Percentiles rank a stretch among this genome's conserved stretches.
Evolutionary conservation across 2,888 invertebrate species (phyloP).

Genomic region (Nephrocerus scutellatus): DNA sequence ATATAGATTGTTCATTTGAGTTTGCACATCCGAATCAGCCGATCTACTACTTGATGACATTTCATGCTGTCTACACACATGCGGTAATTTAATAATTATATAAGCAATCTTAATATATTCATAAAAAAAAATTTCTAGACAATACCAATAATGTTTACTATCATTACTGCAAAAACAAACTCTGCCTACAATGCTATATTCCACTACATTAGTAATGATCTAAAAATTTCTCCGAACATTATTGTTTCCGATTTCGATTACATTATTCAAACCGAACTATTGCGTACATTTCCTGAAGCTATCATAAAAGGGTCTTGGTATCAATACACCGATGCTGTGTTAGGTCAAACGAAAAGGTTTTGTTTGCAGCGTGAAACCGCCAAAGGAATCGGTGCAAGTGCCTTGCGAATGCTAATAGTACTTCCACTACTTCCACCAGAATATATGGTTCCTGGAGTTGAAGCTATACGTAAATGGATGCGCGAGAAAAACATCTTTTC

Average conservation of each 20-base stretch:
- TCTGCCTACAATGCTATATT: slow-evolving; percentile 26
- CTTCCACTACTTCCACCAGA: slow-evolving; percentile 31
- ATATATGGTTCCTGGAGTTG: slow-evolving; percentile 30
- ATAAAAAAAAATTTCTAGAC: too few species aligned
- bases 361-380: slow-evolving; percentile 26
- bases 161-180: slow-evolving; percentile 25
- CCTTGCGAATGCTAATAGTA: slow-evolving; percentile 28
- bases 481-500: slow-evolving; percentile 27
- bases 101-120: too few species aligned
- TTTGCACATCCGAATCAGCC: slow-evolving; percentile 24
- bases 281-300: slow-evolving; percentile 26
- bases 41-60: slow-evolving; percentile 25
- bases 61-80: slow-evolving; percentile 27
- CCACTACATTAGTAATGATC: slow-evolving; percentile 26
- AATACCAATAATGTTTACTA: slow-evolving; percentile 27
- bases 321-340: slow-evolving; percentile 27
- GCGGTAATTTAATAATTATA: slow-evolving; percentile 19
- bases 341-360: slow-evolving; percentile 25
- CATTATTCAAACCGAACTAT: slow-evolving; percentile 24
- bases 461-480: slow-evolving; percentile 31
- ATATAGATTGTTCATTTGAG: slow-evolving; percentile 27
- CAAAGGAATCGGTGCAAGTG: slow-evolving; percentile 27
- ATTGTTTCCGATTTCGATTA: slow-evolving; percentile 28
- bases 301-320: slow-evolving; percentile 31
- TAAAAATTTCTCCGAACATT: slow-evolving; percentile 25